Percentiles rank a stretch among this genome's conserved stretches.
Conservation (phyloP, 1,140 invertebrate genomes). For the Drosophila pallidifrons region DNA sequence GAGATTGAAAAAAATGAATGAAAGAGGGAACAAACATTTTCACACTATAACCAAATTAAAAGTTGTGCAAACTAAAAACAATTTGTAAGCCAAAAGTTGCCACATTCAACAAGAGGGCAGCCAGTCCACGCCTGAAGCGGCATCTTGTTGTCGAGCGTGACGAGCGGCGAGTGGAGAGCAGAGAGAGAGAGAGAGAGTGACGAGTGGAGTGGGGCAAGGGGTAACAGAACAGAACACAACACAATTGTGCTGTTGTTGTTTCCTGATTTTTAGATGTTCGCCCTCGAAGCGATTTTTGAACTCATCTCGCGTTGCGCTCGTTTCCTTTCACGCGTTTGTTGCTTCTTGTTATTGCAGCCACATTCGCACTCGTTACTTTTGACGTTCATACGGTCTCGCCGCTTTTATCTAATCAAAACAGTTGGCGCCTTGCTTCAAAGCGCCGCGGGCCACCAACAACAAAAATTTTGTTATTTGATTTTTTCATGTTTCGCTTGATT, state of each 20-base stretch:
- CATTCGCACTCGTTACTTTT: neutral
- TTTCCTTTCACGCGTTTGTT: neutral
- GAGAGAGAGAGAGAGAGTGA: neutral
- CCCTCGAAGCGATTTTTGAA: conserved; percentile 37
- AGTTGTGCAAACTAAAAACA: conserved; percentile 79
- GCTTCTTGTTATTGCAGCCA: neutral
- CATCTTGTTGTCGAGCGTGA: neutral
- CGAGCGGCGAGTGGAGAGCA: neutral
- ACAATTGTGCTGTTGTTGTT: conserved; percentile 10
- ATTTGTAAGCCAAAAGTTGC: conserved; percentile 77
- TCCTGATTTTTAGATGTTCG: conserved; percentile 34
- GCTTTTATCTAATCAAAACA: conserved; percentile 72
- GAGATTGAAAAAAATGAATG: neutral
- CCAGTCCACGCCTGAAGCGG: neutral
- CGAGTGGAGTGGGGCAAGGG: neutral
- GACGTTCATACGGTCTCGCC: neutral
- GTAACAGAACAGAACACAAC: conserved; percentile 7
- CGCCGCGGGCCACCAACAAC: conserved; percentile 39
- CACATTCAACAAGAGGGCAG: conserved; percentile 50
- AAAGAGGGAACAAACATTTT: conserved; percentile 67
- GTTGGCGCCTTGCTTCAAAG: conserved; percentile 70
- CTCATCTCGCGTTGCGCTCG: conserved; percentile 15
- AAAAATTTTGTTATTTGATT: conserved; percentile 42
- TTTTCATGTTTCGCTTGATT: conserved; percentile 22
- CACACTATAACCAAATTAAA: conserved; percentile 81